Evolutionary conservation across 2,113 vertebrate species (phyloP).

Genomic region (Marcusenius ussheri): DNA sequence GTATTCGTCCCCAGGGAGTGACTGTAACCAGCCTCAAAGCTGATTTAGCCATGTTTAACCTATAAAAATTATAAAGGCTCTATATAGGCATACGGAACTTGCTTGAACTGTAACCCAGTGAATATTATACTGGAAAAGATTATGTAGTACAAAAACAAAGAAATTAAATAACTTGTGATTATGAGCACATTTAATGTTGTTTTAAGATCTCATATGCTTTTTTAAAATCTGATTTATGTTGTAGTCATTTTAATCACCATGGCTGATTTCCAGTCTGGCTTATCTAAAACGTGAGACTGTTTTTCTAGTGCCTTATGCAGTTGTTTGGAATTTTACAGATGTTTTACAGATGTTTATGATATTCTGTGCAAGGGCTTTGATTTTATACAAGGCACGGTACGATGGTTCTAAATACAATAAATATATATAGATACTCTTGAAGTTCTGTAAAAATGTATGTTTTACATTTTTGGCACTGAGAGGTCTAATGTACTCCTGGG

Average conservation of each 20-base stretch:
- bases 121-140: constrained; percentile 59
- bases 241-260: constrained; percentile 61
- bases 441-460: neutral
- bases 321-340: constrained; percentile 1
- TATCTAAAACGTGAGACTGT: constrained; percentile 2
- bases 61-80: constrained; percentile 65
- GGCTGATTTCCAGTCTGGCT: constrained; percentile 40
- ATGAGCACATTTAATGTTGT: constrained; percentile 61
- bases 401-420: constrained; percentile 1
- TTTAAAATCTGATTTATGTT: constrained; percentile 45
- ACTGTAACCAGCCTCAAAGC: constrained; percentile 59
- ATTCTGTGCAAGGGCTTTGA: neutral
- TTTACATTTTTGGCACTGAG: neutral
- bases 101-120: constrained; percentile 43
- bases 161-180: constrained; percentile 48
- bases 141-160: constrained; percentile 28
- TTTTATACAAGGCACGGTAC: neutral
- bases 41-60: constrained; percentile 59
- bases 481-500: neutral
- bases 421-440: neutral
- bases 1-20: constrained; percentile 38
- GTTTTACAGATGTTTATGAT: neutral
- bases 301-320: neutral
- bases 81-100: constrained; percentile 48
- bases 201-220: constrained; percentile 58